Evolutionary conservation across 2,888 invertebrate species (phyloP).

Genomic region (Dasypolia templi): DNA sequence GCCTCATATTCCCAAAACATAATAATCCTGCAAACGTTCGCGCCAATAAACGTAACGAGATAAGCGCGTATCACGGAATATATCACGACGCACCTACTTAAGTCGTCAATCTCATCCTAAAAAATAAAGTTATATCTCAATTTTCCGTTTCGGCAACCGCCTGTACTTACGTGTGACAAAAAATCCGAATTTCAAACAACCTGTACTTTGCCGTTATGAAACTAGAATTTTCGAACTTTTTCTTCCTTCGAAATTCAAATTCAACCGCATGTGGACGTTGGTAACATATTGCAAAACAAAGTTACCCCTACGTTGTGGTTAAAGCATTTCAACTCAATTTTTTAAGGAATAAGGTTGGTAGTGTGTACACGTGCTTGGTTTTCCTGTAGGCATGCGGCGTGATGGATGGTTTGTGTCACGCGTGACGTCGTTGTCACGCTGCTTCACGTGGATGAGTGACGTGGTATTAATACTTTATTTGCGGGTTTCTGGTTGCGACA

Average conservation of each 20-base stretch:
- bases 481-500: slow-evolving; percentile 59
- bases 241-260: slow-evolving; percentile 31
- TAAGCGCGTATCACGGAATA: slow-evolving; percentile 77
- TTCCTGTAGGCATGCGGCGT: slow-evolving; percentile 81
- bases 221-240: slow-evolving; percentile 39
- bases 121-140: slow-evolving; percentile 89
- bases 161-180: slow-evolving; percentile 83
- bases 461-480: slow-evolving; percentile 80
- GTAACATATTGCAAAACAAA: slow-evolving; percentile 71
- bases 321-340: slow-evolving; percentile 61
- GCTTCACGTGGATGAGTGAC: slow-evolving; percentile 81
- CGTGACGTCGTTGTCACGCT: slow-evolving; percentile 85
- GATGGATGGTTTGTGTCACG: slow-evolving; percentile 86
- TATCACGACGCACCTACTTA: slow-evolving; percentile 79
- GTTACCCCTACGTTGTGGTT: slow-evolving; percentile 26
- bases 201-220: slow-evolving; percentile 46
- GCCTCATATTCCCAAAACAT: slow-evolving; percentile 45
- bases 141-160: slow-evolving; percentile 86
- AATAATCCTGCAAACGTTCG: slow-evolving; percentile 50
- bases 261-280: slow-evolving; percentile 63
- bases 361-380: slow-evolving; percentile 64
- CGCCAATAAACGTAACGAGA: slow-evolving; percentile 76
- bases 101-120: slow-evolving; percentile 86
- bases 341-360: slow-evolving; percentile 30
- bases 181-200: slow-evolving; percentile 73